Conservation (phyloP, 2,113 vertebrate species). For the Ranitomeya imitator region DNA sequence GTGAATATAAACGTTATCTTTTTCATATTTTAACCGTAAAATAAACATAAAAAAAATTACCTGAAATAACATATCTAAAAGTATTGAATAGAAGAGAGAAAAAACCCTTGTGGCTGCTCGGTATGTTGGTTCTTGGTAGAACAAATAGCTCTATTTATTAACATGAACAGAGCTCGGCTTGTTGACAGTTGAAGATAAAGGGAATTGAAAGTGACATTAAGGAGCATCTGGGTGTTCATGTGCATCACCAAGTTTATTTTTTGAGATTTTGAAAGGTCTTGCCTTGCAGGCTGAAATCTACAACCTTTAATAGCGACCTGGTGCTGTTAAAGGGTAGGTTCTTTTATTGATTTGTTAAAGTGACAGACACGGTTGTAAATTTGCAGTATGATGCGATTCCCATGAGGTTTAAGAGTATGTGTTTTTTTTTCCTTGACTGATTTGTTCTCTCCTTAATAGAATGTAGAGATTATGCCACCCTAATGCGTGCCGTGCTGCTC, state of each 20-base stretch:
- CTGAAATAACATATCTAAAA: neutral
- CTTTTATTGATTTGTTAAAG: slow-evolving; percentile 74
- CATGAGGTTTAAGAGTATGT: slow-evolving; percentile 61
- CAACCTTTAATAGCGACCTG: slow-evolving; percentile 66
- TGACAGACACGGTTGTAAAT: slow-evolving; percentile 74
- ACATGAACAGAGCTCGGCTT: slow-evolving; percentile 65
- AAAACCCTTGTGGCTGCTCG: neutral
- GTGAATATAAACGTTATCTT: neutral
- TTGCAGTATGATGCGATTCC: slow-evolving; percentile 67
- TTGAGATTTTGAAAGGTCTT: slow-evolving; percentile 72
- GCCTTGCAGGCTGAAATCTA: slow-evolving; percentile 63
- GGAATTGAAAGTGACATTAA: slow-evolving; percentile 52
- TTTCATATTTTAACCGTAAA: neutral
- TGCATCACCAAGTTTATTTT: slow-evolving; percentile 68
- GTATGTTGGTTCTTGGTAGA: slow-evolving; percentile 17
- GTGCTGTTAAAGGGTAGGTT: slow-evolving; percentile 65
- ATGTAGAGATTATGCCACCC: neutral
- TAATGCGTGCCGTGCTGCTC: slow-evolving; percentile 15
- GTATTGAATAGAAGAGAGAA: neutral
- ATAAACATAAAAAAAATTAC: neutral
- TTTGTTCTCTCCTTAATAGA: slow-evolving; percentile 63
- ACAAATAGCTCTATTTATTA: slow-evolving; percentile 48
- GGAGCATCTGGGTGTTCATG: slow-evolving; percentile 71
- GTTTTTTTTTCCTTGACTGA: slow-evolving; percentile 61
- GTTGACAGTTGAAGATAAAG: slow-evolving; percentile 78